These are phyloP conservation scores for Thysanoteuthis rhombus DNA, from an alignment of 2,888 invertebrate species.

Conservation along the genomic window DNA sequence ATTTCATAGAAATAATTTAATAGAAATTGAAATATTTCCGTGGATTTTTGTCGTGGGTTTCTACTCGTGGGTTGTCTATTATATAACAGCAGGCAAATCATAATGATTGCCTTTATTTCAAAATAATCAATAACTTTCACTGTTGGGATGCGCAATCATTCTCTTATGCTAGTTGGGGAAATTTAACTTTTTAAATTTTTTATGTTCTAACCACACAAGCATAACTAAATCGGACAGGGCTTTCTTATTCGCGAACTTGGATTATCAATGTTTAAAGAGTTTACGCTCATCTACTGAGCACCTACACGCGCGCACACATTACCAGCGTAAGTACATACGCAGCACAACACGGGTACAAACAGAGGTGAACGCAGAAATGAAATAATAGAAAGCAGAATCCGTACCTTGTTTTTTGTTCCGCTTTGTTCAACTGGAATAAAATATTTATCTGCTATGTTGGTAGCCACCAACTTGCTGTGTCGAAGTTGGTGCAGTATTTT, in stretches of 20 bases:
- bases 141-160: background rate
- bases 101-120: background rate
- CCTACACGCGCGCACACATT: background rate
- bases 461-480: background rate
- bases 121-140: background rate
- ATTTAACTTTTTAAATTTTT: background rate
- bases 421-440: background rate
- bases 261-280: background rate
- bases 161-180: background rate
- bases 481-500: background rate
- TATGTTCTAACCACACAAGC: background rate
- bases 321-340: no score
- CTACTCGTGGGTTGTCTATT: no score
- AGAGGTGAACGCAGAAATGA: background rate
- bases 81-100: background rate
- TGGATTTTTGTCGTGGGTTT: no score
- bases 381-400: background rate
- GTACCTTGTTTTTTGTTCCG: background rate
- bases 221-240: background rate
- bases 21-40: no score
- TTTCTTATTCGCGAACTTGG: background rate
- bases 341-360: no score
- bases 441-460: background rate
- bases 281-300: background rate
- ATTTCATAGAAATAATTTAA: no score